Evolutionary conservation across 2,113 vertebrate species (phyloP).

Genomic region (Todiramphus chloris): DNA sequence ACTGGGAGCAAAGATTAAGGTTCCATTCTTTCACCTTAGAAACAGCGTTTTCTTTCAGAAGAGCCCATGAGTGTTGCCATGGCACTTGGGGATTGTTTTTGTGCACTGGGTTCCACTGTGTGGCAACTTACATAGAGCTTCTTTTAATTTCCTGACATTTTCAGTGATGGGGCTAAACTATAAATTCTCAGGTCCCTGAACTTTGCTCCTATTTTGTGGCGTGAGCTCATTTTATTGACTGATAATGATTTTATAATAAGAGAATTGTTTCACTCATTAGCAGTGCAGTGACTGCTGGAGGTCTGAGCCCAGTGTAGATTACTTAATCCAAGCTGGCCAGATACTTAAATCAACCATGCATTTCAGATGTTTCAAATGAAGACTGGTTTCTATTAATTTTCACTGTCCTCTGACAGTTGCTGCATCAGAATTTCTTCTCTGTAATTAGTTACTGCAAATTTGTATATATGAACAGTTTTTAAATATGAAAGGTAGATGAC

Average conservation of each 20-base stretch:
- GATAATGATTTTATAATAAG: slow-evolving; percentile 47
- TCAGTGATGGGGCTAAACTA: background rate
- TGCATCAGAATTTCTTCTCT: slow-evolving; percentile 27
- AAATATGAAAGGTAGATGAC: background rate
- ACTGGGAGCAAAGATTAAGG: slow-evolving; percentile 18
- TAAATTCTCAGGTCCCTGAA: slow-evolving; percentile 39
- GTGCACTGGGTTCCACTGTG: background rate
- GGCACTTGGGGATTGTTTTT: background rate
- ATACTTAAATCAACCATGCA: slow-evolving; percentile 6
- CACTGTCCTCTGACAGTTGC: slow-evolving; percentile 17
- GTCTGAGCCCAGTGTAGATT: background rate
- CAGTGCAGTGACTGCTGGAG: background rate
- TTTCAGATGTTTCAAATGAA: slow-evolving; percentile 47
- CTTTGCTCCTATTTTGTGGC: slow-evolving; percentile 42
- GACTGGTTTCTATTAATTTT: slow-evolving; percentile 38
- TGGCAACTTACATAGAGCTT: background rate
- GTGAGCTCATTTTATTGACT: slow-evolving; percentile 41
- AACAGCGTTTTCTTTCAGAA: slow-evolving; percentile 13
- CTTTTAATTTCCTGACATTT: slow-evolving; percentile 46
- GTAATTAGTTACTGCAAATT: slow-evolving; percentile 1
- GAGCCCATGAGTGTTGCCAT: slow-evolving; percentile 21
- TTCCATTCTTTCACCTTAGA: slow-evolving; percentile 32
- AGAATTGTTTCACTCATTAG: slow-evolving; percentile 35
- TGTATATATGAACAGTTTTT: background rate
- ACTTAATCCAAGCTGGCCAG: slow-evolving; percentile 18